These are phyloP conservation scores for Xenopus laevis DNA, from an alignment of 2,113 vertebrate species.

Conservation along the genomic window DNA sequence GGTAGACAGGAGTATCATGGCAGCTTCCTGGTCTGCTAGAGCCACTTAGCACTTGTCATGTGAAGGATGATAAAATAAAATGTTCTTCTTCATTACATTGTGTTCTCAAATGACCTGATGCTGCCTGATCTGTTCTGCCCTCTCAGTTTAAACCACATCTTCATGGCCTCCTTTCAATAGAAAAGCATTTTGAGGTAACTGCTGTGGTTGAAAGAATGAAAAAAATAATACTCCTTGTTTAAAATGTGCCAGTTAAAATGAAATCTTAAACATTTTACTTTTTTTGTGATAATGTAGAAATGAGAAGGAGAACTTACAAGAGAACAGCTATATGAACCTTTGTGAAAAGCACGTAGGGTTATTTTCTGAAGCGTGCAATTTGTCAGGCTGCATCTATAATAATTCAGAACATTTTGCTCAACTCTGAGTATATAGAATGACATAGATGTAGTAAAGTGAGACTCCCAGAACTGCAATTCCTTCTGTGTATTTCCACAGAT, in stretches of 20 bases:
- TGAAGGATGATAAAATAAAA: background rate
- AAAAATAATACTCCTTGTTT: background rate
- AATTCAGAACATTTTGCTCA: background rate
- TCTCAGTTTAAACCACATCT: background rate
- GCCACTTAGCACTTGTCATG: background rate
- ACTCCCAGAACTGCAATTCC: no score
- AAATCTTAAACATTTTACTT: background rate
- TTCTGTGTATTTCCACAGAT: no score
- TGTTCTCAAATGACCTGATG: constrained; percentile 7
- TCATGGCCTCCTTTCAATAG: background rate
- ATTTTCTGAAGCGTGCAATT: background rate
- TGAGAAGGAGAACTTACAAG: background rate
- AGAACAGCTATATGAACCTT: background rate
- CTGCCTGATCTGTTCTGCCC: background rate
- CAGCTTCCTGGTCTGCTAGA: background rate
- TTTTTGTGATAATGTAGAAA: background rate
- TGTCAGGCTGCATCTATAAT: background rate
- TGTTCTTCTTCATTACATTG: background rate
- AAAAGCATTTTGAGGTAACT: constrained; percentile 2
- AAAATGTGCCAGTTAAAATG: constrained; percentile 2
- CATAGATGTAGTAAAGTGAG: no score
- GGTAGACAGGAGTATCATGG: background rate
- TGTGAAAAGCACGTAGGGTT: background rate
- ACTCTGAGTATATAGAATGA: no score
- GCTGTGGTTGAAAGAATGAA: constrained; percentile 3